A percentile compares a stretch with the other conserved stretches of the same genome.
Conservation (phyloP, 1,140 invertebrate genomes). For the Penaeus indicus region DNA sequence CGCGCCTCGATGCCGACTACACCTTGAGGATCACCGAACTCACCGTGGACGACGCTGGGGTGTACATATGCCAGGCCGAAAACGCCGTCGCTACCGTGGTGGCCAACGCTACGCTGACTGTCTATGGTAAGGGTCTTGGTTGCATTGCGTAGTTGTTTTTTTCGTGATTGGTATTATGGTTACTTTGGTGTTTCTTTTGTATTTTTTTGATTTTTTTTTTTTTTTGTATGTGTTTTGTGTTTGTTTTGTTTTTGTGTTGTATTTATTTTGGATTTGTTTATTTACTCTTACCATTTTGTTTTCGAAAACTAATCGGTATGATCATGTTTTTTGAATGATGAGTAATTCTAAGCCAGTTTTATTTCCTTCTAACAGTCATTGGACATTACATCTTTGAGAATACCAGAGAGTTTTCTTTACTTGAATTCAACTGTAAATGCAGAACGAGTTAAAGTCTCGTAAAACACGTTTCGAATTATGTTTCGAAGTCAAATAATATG, state of each 20-base stretch:
- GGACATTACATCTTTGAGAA: no score
- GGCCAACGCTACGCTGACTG: conserved; percentile 69
- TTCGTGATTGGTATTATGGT: neutral
- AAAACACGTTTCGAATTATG: no score
- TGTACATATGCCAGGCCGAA: conserved; percentile 71
- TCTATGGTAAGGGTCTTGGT: conserved; percentile 68
- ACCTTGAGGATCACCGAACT: conserved; percentile 81
- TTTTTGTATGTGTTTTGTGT: neutral
- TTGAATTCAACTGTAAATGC: no score
- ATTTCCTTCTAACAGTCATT: no score
- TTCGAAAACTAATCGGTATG: neutral
- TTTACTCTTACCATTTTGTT: neutral
- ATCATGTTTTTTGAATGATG: no score
- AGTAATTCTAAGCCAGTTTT: no score
- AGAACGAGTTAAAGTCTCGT: no score
- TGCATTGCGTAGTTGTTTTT: neutral
- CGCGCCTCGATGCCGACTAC: conserved; percentile 85
- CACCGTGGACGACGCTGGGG: conserved; percentile 73
- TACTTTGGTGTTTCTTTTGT: neutral
- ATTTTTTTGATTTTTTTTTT: neutral
- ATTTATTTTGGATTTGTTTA: neutral
- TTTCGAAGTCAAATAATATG: no score
- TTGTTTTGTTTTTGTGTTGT: neutral
- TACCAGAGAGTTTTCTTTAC: no score
- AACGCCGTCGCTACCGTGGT: conserved; percentile 71